These are phyloP conservation scores for Microplitis mediator DNA, from an alignment of 1,140 invertebrate genomes.

Conservation along the genomic window DNA sequence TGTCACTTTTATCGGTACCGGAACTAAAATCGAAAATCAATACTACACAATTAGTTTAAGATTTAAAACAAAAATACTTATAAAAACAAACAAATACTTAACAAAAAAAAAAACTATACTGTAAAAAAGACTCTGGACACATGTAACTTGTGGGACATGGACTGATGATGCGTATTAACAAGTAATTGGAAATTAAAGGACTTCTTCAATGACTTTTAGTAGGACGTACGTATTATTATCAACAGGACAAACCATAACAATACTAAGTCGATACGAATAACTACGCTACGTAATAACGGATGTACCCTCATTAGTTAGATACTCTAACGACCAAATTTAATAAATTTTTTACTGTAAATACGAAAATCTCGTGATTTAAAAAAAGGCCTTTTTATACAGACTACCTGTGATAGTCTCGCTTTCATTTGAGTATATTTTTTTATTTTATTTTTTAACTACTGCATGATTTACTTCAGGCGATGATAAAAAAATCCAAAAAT, in stretches of 20 bases:
- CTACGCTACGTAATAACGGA: constrained; percentile 51
- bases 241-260: background rate
- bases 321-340: constrained; percentile 55
- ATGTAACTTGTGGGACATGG: no score
- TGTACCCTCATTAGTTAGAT: constrained; percentile 51
- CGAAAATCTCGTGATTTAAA: constrained; percentile 56
- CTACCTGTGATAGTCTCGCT: constrained; percentile 35
- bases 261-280: constrained; percentile 25
- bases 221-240: background rate
- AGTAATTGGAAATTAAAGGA: background rate
- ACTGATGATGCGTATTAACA: background rate
- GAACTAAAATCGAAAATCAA: constrained; percentile 14
- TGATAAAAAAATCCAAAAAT: no score
- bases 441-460: background rate
- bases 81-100: constrained; percentile 33
- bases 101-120: constrained; percentile 27
- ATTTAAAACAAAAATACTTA: constrained; percentile 30
- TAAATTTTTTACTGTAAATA: constrained; percentile 63
- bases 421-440: background rate
- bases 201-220: background rate
- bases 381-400: constrained; percentile 55
- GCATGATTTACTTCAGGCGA: background rate
- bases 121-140: no score
- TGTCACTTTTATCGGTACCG: constrained; percentile 5
- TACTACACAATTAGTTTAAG: constrained; percentile 22